Percentiles rank a stretch among this genome's conserved stretches.
phyloP scores from a whole-genome alignment of 1,140 invertebrate genomes.

The Episyrphus balteatus region DNA sequence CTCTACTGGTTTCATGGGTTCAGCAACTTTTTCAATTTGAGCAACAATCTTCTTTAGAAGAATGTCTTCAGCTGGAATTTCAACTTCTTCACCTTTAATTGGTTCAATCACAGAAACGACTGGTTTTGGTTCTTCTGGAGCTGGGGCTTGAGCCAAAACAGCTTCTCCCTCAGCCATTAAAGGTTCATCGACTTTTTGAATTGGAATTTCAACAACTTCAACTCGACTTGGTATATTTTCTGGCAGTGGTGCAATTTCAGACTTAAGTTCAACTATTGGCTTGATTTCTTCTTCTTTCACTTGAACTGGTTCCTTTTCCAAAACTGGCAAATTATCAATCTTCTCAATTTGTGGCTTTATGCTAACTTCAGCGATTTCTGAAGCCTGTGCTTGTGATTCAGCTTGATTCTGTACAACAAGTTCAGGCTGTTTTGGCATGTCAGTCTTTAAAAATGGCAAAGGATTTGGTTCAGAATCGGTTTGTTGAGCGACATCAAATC shows the following conservation, averaged over 20 bases:
- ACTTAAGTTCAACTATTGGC: not conserved
- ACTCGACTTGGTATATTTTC: not conserved
- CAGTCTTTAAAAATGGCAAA: too few relatives aligned
- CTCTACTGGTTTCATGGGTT: slow-evolving; percentile 1
- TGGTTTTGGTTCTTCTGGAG: not conserved
- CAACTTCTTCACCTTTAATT: not conserved
- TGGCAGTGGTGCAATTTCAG: not conserved
- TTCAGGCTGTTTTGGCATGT: too few relatives aligned
- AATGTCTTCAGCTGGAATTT: not conserved
- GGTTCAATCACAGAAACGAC: not conserved
- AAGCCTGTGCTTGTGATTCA: not conserved
- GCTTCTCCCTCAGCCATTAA: not conserved
- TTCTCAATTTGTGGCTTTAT: not conserved
- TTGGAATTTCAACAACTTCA: slow-evolving; percentile 3
- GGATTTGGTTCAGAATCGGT: too few relatives aligned
- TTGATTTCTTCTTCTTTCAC: slow-evolving; percentile 2
- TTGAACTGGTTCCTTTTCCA: slow-evolving; percentile 3
- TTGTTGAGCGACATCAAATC: too few relatives aligned
- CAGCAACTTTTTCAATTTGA: not conserved
- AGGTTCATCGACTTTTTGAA: not conserved
- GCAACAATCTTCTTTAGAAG: not conserved
- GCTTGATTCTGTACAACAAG: not conserved
- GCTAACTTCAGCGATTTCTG: not conserved
- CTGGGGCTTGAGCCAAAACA: not conserved
- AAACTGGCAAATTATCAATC: not conserved